phyloP scores from a whole-genome alignment of 2,113 vertebrate genomes.

The Leiothrix lutea region DNA sequence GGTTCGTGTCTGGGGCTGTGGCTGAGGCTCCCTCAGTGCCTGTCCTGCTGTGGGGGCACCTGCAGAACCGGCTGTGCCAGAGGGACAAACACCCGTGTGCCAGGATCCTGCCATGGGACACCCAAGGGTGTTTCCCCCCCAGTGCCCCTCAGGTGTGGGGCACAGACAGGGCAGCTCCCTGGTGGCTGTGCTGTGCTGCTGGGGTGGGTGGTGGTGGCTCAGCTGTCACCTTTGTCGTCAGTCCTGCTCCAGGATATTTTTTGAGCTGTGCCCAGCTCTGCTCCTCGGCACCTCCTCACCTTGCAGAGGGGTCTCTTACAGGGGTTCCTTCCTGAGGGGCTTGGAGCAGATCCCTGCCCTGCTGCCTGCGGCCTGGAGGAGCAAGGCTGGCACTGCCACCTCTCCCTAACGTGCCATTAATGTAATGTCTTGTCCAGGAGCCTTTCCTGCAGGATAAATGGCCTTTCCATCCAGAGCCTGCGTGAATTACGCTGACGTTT shows the following conservation, averaged over 20 bases:
- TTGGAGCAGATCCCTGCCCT: neutral
- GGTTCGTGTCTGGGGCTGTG: neutral
- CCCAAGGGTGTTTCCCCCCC: fast-evolving
- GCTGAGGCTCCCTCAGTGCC: neutral
- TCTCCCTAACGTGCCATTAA: neutral
- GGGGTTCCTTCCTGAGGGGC: neutral
- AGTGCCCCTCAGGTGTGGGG: fast-evolving
- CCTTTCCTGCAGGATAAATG: neutral
- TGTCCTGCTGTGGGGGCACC: neutral
- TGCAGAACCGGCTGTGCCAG: neutral
- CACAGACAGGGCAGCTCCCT: fast-evolving
- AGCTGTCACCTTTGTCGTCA: neutral
- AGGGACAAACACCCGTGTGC: fast-evolving
- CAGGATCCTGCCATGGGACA: neutral
- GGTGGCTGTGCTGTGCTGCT: neutral
- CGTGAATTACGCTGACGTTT: neutral
- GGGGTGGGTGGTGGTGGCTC: fast-evolving
- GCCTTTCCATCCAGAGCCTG: neutral
- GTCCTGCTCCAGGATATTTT: neutral
- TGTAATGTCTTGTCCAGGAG: neutral
- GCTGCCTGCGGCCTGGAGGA: neutral
- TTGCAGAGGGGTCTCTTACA: neutral
- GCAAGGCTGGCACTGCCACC: neutral
- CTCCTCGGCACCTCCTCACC: neutral
- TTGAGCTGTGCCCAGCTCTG: neutral